Evolutionary conservation across 2,113 vertebrate genomes (phyloP), one percentile per base, ranked within the genome.

Genomic region (Miniopterus natalensis): DNA sequence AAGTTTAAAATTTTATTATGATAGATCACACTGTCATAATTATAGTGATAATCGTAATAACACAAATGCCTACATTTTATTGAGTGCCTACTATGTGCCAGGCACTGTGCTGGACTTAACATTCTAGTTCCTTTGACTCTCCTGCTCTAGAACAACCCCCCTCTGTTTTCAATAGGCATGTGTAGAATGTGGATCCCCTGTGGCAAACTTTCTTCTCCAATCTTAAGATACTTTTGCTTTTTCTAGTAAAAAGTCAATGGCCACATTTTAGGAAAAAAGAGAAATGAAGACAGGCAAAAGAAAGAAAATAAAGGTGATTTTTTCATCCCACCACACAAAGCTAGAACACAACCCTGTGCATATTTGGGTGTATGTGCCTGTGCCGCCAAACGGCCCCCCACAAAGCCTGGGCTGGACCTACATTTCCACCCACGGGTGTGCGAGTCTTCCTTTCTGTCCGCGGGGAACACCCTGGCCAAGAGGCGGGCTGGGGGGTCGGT

Each of bases 211-310:
- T 51, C 45, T 93, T 85, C 63, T 47, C n/a, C 31, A 51, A 63
- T 36, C 47, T 71, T 40, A 88, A 91, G 91, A 80, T 77, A 11
- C 5, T 1, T 65, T 36, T 71, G 59, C 51, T 21, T 55, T 84
- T 80, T 47, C 23, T 42, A 55, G 21, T 45, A 29, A 68, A 95
- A 83, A 66, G 25, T 36, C 10, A 11, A 25, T 11, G 47, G 5
- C 9, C 61, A 85, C 27, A 18, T 47, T 85, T 95, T 40, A 79
- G 42, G 87, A 92, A 94, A 94, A 84, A 15, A 13, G n/a, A 57
- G 21, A 79, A 59, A 73, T 45, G 45, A 1, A 70, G 14, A 1
- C 23, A 15, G 47, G 3, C 17, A 57, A 49, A 85, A 74, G 79
- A 27, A 55, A 63, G 47, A 74, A 88, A 40, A 13, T 23, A 63